Percentiles rank a stretch among this genome's conserved stretches.
Conservation (phyloP, 2,797 vertebrate species). For the Lagorchestes hirsutus region DNA sequence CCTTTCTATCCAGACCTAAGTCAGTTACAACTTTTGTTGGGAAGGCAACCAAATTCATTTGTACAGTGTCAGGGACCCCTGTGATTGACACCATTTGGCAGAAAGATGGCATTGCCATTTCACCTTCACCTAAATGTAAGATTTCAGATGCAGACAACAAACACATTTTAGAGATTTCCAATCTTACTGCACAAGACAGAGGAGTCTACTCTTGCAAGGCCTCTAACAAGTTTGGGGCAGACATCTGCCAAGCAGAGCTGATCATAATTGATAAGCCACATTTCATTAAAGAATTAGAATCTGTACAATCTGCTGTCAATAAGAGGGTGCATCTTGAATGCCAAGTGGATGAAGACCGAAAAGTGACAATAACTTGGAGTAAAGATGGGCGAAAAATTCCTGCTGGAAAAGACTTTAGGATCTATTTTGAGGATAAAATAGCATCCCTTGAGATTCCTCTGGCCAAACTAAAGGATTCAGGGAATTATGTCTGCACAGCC, state of each 20-base stretch:
- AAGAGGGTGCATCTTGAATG: constrained; percentile 94
- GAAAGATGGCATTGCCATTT: constrained; percentile 93
- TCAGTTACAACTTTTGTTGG: constrained; percentile 95
- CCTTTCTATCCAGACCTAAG: constrained; percentile 96
- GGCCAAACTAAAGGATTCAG: constrained; percentile 96
- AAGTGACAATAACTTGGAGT: constrained; percentile 93
- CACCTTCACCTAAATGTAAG: constrained; percentile 88
- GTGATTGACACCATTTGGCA: constrained; percentile 97
- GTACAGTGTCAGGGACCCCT: constrained; percentile 94
- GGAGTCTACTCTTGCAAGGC: constrained; percentile 97
- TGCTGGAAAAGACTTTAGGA: constrained; percentile 95
- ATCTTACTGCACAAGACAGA: constrained; percentile 90
- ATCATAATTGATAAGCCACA: constrained; percentile 93
- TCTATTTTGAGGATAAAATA: constrained; percentile 98
- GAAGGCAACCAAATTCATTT: constrained; percentile 94
- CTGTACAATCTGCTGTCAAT: constrained; percentile 92
- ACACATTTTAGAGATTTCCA: constrained; percentile 92
- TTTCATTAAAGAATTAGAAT: constrained; percentile 92
- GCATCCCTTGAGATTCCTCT: constrained; percentile 95
- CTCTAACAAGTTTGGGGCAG: constrained; percentile 95
- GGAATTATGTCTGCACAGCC: constrained; percentile 94
- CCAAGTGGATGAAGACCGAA: constrained; percentile 97
- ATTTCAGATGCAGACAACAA: constrained; percentile 93
- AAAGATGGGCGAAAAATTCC: constrained; percentile 96
- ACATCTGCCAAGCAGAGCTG: constrained; percentile 93